Base-by-base conservation (phyloP, 2,113 vertebrate species). In the Erythrocercus mccallii region DNA sequence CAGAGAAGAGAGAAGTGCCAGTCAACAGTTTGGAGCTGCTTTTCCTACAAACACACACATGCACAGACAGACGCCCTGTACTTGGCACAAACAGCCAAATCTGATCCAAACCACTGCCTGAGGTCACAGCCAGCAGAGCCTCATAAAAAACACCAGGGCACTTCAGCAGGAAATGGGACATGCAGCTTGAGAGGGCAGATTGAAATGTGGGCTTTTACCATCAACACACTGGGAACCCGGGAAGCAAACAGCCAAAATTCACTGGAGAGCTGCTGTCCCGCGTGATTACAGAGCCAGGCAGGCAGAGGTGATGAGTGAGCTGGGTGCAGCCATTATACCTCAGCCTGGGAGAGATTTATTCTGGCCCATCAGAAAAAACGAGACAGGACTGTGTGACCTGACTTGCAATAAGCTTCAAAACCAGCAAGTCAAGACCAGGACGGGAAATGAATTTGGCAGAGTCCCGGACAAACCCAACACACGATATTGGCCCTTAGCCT, bases 291-390 rank as follows among this genome's bases (percentile, higher is more conserved):
- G 86, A 91, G 77, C 78, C 66, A 88, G 81, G 71, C 79, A 88
- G 80, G 96, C 91, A 92, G 84, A 77, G 79, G 82, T 79, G 92
- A 60, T 89, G 78, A 79, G 87, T 3, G 72, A 95, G 92, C 85
- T 90, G 86, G 80, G 65, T 15, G 47, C 78, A 93, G 50, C 37
- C 92, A 86, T 91, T 90, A 61, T 2, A 90, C n/a, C 81, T 81
- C 9, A 4, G n/a, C 25, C 93, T 92, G 58, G 33, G 48, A 95
- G 65, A 95, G 69, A 96, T 94, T 96, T 95, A 96, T 88, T 93
- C 90, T 76, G 83, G 86, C 54, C 87, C 84, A 94, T 90, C 73
- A 91, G 71, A 90, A 96, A 79, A 86, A 94, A 91, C 0, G n/a
- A 88, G 93, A 83, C 76, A 95, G 54, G 28, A 54, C 24, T 88